phyloP scores from a whole-genome alignment of 1,140 invertebrate genomes.

The Aphis gossypii region DNA sequence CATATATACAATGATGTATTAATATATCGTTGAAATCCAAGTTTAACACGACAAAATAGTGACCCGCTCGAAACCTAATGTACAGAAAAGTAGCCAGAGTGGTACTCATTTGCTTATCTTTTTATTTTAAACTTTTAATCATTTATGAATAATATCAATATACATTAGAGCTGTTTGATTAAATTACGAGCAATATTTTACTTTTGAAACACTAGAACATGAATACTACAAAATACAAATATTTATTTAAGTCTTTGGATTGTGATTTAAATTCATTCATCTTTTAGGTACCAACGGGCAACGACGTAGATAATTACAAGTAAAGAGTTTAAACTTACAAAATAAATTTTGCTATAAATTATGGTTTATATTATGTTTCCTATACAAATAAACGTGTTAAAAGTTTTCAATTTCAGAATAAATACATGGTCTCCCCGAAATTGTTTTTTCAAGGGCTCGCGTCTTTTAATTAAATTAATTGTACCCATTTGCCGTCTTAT shows the following conservation, averaged over 20 bases:
- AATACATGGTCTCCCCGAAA: not conserved
- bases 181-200: too few relatives aligned
- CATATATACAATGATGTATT: too few relatives aligned
- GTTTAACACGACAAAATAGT: too few relatives aligned
- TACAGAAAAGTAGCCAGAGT: too few relatives aligned
- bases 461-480: slow-evolving; percentile 22
- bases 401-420: not conserved
- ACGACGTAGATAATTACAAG: not conserved
- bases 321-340: not conserved
- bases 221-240: not conserved
- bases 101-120: too few relatives aligned
- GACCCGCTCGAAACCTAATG: too few relatives aligned
- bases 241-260: not conserved
- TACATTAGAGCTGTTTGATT: not conserved
- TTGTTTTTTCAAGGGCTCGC: not conserved
- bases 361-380: not conserved
- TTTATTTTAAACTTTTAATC: not conserved
- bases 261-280: not conserved
- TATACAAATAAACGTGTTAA: not conserved
- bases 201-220: not conserved
- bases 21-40: too few relatives aligned
- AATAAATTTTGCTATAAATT: not conserved
- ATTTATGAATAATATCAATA: not conserved
- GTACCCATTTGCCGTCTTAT: slow-evolving; percentile 8
- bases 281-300: not conserved